phyloP scores from a whole-genome alignment of 2,888 invertebrate genomes.

The Orgyia antiqua region DNA sequence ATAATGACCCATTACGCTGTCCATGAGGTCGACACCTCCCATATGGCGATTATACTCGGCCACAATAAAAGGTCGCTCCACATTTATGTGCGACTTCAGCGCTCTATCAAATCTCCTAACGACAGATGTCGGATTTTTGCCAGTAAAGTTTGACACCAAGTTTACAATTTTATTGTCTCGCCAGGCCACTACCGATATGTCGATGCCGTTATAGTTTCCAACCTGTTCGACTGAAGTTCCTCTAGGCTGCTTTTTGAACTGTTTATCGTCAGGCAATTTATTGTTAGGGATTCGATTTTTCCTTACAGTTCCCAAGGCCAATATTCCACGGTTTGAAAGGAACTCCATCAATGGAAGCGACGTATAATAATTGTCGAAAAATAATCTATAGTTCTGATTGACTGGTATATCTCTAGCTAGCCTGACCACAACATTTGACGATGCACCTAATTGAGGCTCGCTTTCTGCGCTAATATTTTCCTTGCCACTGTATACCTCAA shows the following conservation, averaged over 20 bases:
- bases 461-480: too few relatives aligned
- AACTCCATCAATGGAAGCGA: too few relatives aligned
- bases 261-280: too few relatives aligned
- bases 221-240: too few relatives aligned
- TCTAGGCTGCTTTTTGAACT: too few relatives aligned
- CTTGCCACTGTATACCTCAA: too few relatives aligned
- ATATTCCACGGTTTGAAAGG: constrained; percentile 6
- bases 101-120: constrained; percentile 5
- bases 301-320: constrained; percentile 7
- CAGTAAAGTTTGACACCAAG: constrained; percentile 23
- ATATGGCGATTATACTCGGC: too few relatives aligned
- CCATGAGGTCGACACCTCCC: too few relatives aligned
- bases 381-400: constrained; percentile 32
- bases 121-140: too few relatives aligned
- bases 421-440: constrained; percentile 37
- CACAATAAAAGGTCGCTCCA: constrained; percentile 5
- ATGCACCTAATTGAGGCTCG: too few relatives aligned
- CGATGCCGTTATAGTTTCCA: constrained; percentile 17
- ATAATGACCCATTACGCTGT: too few relatives aligned
- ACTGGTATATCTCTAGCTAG: constrained; percentile 28
- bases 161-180: constrained; percentile 19
- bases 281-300: constrained; percentile 20
- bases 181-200: constrained; percentile 7
- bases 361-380: constrained; percentile 19
- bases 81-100: constrained; percentile 3